Evolutionary conservation across 2,888 invertebrate genomes (phyloP), one percentile per base, ranked within the genome.

Genomic region (Junonia oenone): DNA sequence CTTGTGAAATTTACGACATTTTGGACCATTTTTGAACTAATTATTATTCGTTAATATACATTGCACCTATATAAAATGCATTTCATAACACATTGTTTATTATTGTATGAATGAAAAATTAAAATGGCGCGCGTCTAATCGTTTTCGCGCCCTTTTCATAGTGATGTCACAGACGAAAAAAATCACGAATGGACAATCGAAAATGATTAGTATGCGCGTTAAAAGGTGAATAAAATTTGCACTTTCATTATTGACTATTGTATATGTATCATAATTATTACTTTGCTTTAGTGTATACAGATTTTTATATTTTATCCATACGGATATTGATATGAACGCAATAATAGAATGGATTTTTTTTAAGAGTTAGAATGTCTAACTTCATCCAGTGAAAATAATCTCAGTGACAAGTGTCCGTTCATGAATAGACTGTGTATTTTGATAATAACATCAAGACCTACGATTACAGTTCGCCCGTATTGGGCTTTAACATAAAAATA

Each of bases 381-480:
- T 51, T 57, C 48, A 57, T 55, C 50, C 56, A 63, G 55, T 63
- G 71, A 73, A 72, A 75, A 76, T 72, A 77, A 74, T 73, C 69
- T 70, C 70, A 69, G 65, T 65, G 69, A 63, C 64, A 58, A 51
- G 53, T 59, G 64, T 65, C 62, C 62, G 60, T 63, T 59, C 56
- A 67, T 66, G 66, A 48, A 49, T 75, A 83, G 81, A 85, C 83
- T 84, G 79, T 86, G 83, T 83, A 80, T 82, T 80, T 82, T 84
- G 85, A 83, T 86, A 86, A 81, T 65, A 83, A 86, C 84, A 86
- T 85, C 88, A 83, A 82, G 75, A 75, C 76, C 76, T 81, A 78
- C 75, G 73, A 69, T 71, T 72, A 67, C 73, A 72, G 70, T 68
- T 75, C 62, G 71, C 76, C 78, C 73, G 68, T 70, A 72, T 73